Conservation (phyloP, 2,888 invertebrate species). For the Fragum whitleyi region DNA sequence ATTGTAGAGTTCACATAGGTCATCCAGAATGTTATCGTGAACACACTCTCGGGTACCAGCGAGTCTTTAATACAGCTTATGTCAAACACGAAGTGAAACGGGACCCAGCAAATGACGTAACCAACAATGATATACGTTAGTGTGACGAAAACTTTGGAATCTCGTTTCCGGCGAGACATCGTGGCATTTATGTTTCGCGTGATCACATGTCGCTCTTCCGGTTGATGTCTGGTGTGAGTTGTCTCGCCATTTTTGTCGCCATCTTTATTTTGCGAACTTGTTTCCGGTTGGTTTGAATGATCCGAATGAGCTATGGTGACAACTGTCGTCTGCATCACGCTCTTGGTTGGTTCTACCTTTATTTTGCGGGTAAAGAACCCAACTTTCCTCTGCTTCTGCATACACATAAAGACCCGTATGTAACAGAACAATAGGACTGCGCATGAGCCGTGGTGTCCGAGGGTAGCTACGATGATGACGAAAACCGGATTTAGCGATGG, state of each 20-base stretch:
- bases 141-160: slow-evolving; percentile 69
- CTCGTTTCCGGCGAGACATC: slow-evolving; percentile 33
- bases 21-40: slow-evolving; percentile 75
- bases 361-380: not conserved
- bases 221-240: not conserved
- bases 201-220: not conserved
- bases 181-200: not conserved
- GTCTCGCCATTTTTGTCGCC: not conserved
- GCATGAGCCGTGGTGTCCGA: slow-evolving; percentile 82
- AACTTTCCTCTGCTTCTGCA: slow-evolving; percentile 63
- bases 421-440: slow-evolving; percentile 77
- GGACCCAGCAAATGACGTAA: slow-evolving; percentile 77
- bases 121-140: slow-evolving; percentile 75
- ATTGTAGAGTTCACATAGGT: slow-evolving; percentile 78
- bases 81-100: slow-evolving; percentile 78
- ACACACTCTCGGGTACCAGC: slow-evolving; percentile 66
- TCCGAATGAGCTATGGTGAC: not conserved
- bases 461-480: slow-evolving; percentile 78
- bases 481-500: slow-evolving; percentile 79
- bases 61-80: slow-evolving; percentile 68
- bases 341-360: not conserved
- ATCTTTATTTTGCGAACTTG: not conserved
- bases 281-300: not conserved
- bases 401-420: slow-evolving; percentile 72
- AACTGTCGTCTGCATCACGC: not conserved